phyloP scores from a whole-genome alignment of 2,797 vertebrate genomes.

The Pempheris klunzingeri region DNA sequence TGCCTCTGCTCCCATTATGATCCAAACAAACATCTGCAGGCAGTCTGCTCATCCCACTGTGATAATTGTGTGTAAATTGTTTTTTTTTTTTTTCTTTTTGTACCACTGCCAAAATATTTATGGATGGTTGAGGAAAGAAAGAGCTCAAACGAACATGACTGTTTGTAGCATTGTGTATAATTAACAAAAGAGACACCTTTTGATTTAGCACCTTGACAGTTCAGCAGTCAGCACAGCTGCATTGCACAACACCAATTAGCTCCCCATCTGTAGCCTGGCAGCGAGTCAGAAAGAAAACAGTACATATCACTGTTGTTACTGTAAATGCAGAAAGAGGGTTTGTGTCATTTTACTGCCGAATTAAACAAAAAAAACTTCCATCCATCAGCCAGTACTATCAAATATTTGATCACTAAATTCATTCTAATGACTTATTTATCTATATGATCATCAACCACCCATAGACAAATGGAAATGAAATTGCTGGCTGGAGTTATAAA shows the following conservation, averaged over 20 bases:
- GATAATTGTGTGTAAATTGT: slow-evolving; percentile 86
- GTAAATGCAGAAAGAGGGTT: slow-evolving; percentile 43
- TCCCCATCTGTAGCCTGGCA: slow-evolving; percentile 82
- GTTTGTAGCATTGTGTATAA: slow-evolving; percentile 85
- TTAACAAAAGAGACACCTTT: slow-evolving; percentile 85
- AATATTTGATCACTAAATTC: slow-evolving; percentile 16
- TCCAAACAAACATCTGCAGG: slow-evolving; percentile 84
- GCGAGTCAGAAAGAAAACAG: slow-evolving; percentile 27
- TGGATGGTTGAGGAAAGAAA: slow-evolving; percentile 68
- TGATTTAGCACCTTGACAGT: slow-evolving; percentile 81
- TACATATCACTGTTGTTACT: slow-evolving; percentile 52
- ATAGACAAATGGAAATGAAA: neutral
- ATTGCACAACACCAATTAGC: slow-evolving; percentile 81
- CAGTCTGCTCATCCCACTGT: slow-evolving; percentile 77
- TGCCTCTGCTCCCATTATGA: slow-evolving; percentile 69
- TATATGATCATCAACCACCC: neutral
- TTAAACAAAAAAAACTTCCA: slow-evolving; percentile 20
- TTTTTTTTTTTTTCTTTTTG: slow-evolving; percentile 66
- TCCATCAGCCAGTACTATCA: slow-evolving; percentile 2
- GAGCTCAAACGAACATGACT: slow-evolving; percentile 73
- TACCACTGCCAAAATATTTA: slow-evolving; percentile 82
- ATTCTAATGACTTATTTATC: neutral
- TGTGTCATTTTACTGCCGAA: slow-evolving; percentile 36
- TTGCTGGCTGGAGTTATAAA: neutral
- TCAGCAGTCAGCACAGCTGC: slow-evolving; percentile 78